phyloP scores from a whole-genome alignment of 2,113 vertebrate genomes.

The Sitta europaea region DNA sequence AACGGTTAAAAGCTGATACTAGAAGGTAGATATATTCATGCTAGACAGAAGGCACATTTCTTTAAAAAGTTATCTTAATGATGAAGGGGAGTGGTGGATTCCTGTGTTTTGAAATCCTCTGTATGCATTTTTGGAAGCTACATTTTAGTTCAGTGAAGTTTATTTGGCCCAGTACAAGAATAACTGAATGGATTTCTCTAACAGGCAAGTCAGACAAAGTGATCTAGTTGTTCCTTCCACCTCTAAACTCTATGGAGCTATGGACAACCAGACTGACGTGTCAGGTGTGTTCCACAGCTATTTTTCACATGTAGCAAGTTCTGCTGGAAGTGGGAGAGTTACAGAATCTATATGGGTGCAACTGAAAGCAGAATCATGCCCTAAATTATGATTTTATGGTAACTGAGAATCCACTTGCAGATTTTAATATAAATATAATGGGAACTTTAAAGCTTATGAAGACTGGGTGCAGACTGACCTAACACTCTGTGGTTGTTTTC shows the following conservation, averaged over 20 bases:
- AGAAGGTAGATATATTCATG: neutral
- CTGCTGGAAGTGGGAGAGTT: neutral
- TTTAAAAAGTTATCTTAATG: neutral
- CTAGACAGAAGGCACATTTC: neutral
- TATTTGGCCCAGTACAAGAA: neutral
- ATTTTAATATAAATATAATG: neutral
- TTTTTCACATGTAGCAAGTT: neutral
- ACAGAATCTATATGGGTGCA: neutral
- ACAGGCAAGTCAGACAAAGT: neutral
- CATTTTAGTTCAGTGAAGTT: neutral
- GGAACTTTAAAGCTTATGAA: neutral
- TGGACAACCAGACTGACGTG: neutral
- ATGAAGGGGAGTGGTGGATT: neutral
- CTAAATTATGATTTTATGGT: neutral
- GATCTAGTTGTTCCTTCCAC: neutral
- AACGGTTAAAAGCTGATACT: neutral
- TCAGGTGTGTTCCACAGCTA: neutral
- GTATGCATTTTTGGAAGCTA: neutral
- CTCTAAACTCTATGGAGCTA: neutral
- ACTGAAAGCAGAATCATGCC: neutral
- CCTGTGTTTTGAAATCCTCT: neutral
- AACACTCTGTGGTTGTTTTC: neutral
- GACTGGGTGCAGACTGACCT: neutral
- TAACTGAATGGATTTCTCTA: neutral
- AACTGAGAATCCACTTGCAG: neutral